Evolutionary conservation across 2,797 vertebrate species (phyloP).

Genomic region (Aselliscus stoliczkanus): DNA sequence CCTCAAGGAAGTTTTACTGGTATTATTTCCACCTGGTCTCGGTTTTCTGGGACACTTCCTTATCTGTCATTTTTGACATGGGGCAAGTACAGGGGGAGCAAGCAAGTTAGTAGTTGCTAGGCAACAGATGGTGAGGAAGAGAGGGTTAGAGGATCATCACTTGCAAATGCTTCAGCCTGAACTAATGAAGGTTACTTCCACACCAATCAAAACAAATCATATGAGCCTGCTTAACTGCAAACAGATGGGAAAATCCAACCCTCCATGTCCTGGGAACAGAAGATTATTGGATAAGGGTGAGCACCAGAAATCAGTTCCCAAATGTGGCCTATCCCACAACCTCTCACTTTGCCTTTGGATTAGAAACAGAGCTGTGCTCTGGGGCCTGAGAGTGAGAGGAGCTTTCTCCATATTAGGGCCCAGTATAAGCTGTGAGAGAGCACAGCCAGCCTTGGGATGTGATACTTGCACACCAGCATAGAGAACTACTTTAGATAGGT

Average conservation of each 20-base stretch:
- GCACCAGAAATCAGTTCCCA: neutral
- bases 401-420: accelerated
- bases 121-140: neutral
- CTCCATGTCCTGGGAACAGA: neutral
- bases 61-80: no score
- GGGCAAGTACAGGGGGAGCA: no score
- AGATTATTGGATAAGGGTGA: accelerated
- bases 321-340: neutral
- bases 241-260: no score
- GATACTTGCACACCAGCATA: accelerated
- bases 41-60: no score
- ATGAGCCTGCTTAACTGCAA: neutral
- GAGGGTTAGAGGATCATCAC: neutral
- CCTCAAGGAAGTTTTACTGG: no score
- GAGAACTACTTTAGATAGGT: accelerated
- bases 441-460: neutral
- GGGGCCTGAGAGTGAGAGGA: neutral
- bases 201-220: accelerated
- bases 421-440: neutral
- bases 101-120: no score
- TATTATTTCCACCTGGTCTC: no score
- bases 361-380: neutral
- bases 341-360: neutral
- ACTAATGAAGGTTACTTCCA: neutral
- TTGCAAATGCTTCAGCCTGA: neutral